Evolutionary conservation across 1,140 invertebrate genomes (phyloP), one percentile per base, ranked within the genome.

Genomic region (Hyles euphorbiae): DNA sequence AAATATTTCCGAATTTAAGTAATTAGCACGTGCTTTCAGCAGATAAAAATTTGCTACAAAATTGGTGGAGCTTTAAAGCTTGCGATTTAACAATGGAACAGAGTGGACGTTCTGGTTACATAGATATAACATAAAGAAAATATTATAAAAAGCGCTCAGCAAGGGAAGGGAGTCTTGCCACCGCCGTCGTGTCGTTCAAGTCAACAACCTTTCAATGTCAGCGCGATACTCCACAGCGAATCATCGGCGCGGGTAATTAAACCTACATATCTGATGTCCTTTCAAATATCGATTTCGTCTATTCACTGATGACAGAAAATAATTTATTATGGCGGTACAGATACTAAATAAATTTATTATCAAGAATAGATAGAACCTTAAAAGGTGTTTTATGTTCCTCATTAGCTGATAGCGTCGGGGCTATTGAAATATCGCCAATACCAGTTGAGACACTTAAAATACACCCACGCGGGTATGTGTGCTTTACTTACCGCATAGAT

Each of bases 171-270:
- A 74, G 65, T 72, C 60, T 47, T 63, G 68, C 70, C 64, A 71
- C 73, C 74, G 75, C 69, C 77, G 70, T 68, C 74, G 76, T 75
- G 60, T 54, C 69, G 67, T 40, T 72, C 70, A 70, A 78, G 84
- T 84, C 78, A 84, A 83, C 68, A 78, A 86, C 70, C 84, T 77
- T 70, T 87, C 80, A 87, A 87, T 86, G 84, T 83, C 82, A 82
- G 69, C 67, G 43, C 71, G 68, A 72, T 61, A 65, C 71, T 69
- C 67, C 67, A 64, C 58, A 52, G 51, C 67, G 69, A 74, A 74
- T 71, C 67, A 68, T 66, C 70, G 61, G 59, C 61, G 67, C 58
- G 61, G 65, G 72, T 73, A 74, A 81, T 71, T 75, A 81, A 74
- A 64, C 40, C 51, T 72, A 71, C 53, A 45, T 70, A 67, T 69